These are phyloP conservation scores for Eclectus roratus DNA, from an alignment of 2,113 vertebrate species.

Conservation along the genomic window DNA sequence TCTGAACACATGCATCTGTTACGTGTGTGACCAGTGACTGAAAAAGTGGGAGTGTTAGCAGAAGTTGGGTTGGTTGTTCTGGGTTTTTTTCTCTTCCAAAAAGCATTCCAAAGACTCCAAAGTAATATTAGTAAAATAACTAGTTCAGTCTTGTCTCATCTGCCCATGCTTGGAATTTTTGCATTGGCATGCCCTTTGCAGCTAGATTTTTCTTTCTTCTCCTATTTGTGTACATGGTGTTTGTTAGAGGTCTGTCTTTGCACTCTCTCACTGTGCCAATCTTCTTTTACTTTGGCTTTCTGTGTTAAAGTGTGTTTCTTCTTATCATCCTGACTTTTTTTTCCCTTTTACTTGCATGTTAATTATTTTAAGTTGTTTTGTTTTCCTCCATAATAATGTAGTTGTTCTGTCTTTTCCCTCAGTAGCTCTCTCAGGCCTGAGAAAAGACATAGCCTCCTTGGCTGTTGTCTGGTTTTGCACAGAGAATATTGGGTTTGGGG, in stretches of 20 bases:
- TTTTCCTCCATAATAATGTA: background rate
- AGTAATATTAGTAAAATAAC: background rate
- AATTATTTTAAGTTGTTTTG: background rate
- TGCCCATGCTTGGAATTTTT: background rate
- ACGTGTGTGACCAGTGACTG: background rate
- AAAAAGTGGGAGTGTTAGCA: background rate
- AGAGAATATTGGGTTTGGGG: background rate
- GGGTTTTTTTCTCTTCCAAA: background rate
- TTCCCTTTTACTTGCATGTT: background rate
- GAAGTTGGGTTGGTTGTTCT: background rate
- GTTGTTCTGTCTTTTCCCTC: background rate
- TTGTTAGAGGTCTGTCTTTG: background rate
- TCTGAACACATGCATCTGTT: background rate
- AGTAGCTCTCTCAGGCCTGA: background rate
- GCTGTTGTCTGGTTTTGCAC: background rate
- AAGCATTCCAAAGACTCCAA: background rate
- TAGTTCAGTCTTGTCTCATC: background rate
- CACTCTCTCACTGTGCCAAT: background rate
- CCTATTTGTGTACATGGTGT: rapidly evolving
- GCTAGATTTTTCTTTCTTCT: background rate
- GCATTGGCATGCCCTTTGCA: background rate
- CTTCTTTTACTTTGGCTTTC: background rate
- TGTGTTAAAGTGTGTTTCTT: background rate
- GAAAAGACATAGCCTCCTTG: background rate
- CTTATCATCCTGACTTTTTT: background rate